Percentiles rank a stretch among this genome's conserved stretches.
Evolutionary conservation across 2,113 vertebrate species (phyloP).

Genomic region (Gobiocypris rarus): DNA sequence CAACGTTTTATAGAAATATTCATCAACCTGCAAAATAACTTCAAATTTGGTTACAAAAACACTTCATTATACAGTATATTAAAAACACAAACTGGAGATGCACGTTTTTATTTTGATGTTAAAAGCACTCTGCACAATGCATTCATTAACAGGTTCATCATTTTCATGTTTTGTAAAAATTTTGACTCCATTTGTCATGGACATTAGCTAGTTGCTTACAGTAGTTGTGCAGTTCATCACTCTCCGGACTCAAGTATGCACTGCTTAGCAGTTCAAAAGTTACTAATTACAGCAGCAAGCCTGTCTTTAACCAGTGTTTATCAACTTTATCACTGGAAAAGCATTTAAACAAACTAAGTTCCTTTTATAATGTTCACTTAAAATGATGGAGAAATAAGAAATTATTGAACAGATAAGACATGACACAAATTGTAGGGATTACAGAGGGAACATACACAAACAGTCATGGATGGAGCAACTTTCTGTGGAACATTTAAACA

Average conservation of each 20-base stretch:
- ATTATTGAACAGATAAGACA: not conserved
- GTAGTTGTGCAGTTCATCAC: not conserved
- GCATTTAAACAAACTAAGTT: slow-evolving; percentile 19
- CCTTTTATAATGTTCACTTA: slow-evolving; percentile 20
- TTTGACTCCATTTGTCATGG: slow-evolving; percentile 31
- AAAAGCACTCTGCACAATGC: slow-evolving; percentile 45
- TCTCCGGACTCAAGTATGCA: not conserved
- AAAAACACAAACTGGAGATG: slow-evolving; percentile 19
- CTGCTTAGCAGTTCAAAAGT: slow-evolving; percentile 28
- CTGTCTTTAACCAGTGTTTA: slow-evolving; percentile 9
- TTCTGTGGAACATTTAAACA: slow-evolving; percentile 21
- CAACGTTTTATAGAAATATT: not conserved
- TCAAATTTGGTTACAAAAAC: not conserved
- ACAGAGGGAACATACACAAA: slow-evolving; percentile 21
- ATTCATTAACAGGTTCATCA: slow-evolving; percentile 29
- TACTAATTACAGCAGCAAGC: slow-evolving; percentile 38
- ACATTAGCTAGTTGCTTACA: slow-evolving; percentile 10
- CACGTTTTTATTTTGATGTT: slow-evolving; percentile 53
- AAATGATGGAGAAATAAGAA: slow-evolving; percentile 19
- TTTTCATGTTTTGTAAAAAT: slow-evolving; percentile 54
- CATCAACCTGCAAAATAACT: not conserved
- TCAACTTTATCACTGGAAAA: not conserved
- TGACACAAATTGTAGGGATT: slow-evolving; percentile 1
- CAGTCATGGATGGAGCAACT: not conserved
- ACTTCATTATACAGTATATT: not conserved